A percentile compares a stretch with the other conserved stretches of the same genome.
These are phyloP conservation scores for Caenorhabditis elegans DNA, from an alignment of 1,140 invertebrate species.

Conservation along the genomic window DNA sequence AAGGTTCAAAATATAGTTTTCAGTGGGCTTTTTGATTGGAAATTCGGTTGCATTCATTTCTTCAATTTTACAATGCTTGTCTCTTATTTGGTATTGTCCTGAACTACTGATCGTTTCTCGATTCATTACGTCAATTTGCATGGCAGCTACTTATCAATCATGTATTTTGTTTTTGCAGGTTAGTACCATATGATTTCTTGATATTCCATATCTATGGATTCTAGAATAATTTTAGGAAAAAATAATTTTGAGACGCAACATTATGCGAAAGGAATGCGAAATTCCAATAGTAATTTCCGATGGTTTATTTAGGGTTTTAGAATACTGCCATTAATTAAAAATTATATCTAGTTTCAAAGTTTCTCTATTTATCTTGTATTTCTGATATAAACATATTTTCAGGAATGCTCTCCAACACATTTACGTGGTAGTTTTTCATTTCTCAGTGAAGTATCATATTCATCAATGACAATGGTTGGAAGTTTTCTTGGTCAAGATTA, in stretches of 20 bases:
- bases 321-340: no score
- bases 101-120: conserved; percentile 42
- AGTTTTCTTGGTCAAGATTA: conserved; percentile 46
- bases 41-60: conserved; percentile 40
- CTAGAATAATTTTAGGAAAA: no score
- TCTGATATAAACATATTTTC: no score
- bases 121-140: conserved; percentile 42
- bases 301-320: no score
- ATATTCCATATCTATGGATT: no score
- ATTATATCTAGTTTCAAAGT: no score
- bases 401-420: conserved; percentile 52
- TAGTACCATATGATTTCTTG: no score
- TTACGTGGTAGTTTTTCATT: conserved; percentile 47
- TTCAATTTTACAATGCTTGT: conserved; percentile 33
- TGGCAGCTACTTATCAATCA: conserved; percentile 46
- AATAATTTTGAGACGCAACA: no score
- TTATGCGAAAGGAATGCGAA: no score
- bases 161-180: conserved; percentile 53
- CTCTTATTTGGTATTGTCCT: conserved; percentile 36
- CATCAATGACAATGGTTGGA: conserved; percentile 49
- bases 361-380: no score
- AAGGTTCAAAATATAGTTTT: conserved; percentile 29
- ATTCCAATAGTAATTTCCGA: no score
- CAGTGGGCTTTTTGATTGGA: conserved; percentile 50
- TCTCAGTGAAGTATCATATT: conserved; percentile 37